Base-by-base conservation (phyloP, 2,888 invertebrate genomes). In the Sturmia bella region DNA sequence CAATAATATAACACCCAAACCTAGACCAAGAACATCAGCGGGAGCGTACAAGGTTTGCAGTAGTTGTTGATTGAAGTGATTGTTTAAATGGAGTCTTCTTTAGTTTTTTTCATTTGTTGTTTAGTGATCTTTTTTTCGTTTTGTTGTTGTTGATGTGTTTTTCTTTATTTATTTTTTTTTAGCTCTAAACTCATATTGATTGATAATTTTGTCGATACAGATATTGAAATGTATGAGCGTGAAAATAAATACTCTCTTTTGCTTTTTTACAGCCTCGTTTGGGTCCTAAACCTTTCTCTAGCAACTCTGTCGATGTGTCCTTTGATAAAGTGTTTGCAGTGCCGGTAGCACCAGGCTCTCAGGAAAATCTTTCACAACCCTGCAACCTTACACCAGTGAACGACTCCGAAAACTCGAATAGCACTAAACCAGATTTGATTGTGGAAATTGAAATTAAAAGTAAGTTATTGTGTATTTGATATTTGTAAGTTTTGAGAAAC, bases 271-370 rank as follows among this genome's bases (percentile, higher is more conserved):
- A 96, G 96, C 96, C 96, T 54, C 94, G 96, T 24, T 92, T 96
- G 57, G 96, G 96, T 2, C 96, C 96, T 45, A 96, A 96, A 89
- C 96, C 96, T 27, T 96, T 96, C 90, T 95, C 96, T 9, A 95
- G 96, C 50, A 94, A 95, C 39, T 93, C 95, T 4, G 95, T 95
- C 74, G 94, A 95, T 85, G 95, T 96, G 87, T 94, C 94, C 0
- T 96, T 96, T 87, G 95, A 95, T 89, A 95, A 95, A 88, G 95
- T 96, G 24, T 96, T 96, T 89, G 94, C 95, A 0, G 96, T 96
- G 7, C 96, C 96, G 0, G 92, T 94, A 1, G 95, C 94, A 0
- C 96, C 96, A 0, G 94, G 90, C 3, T 89, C 89, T 2, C 90
- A 89, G 81, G 90, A 89, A 84, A 89, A 89, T 79, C 87, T 89